Percentiles rank a stretch among this genome's conserved stretches.
These are phyloP conservation scores for Propithecus deckenii DNA, from an alignment of 2,797 vertebrate genomes.

Conservation along the genomic window DNA sequence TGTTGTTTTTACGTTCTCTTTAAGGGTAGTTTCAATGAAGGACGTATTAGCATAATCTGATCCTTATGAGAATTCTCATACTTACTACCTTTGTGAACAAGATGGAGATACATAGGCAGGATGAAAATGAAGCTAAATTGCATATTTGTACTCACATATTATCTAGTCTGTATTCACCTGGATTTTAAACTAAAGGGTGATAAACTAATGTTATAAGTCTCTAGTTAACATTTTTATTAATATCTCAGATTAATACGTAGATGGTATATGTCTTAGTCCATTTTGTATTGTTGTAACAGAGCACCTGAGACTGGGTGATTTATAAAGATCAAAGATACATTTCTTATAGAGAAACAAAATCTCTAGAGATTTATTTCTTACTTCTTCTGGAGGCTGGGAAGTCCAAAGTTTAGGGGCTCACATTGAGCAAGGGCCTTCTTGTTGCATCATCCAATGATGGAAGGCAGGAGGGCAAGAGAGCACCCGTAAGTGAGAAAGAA, in stretches of 20 bases:
- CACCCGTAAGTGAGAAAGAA: background rate
- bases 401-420: background rate
- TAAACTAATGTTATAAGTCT: background rate
- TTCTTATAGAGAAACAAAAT: background rate
- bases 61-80: background rate
- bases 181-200: background rate
- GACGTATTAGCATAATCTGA: background rate
- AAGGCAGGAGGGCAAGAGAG: background rate
- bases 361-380: no score
- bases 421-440: background rate
- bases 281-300: background rate
- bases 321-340: background rate
- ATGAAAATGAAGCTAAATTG: conserved; percentile 33
- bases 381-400: background rate
- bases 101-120: background rate
- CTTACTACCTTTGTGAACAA: background rate
- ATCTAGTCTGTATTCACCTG: background rate
- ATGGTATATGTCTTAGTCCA: background rate
- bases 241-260: background rate
- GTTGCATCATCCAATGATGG: background rate
- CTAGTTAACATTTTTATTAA: conserved; percentile 34
- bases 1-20: conserved; percentile 18
- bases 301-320: background rate
- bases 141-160: background rate
- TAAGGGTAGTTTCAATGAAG: background rate